Base-by-base conservation (phyloP, 2,888 invertebrate species). In the Amphiduros pacificus region DNA sequence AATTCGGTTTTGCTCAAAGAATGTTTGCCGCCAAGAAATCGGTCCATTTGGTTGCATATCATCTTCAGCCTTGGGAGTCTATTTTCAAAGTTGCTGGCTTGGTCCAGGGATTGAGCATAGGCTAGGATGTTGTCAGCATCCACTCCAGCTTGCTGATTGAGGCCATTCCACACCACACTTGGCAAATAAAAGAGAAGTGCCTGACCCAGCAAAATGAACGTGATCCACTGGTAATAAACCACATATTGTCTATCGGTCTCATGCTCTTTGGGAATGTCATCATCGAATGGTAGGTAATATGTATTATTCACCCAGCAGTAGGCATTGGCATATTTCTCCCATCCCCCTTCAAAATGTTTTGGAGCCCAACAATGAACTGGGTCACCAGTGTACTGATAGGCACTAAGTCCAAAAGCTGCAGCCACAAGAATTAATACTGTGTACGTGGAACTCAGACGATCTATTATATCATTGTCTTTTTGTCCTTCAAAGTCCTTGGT, bases 131-230 rank as follows among this genome's bases (percentile, higher is more conserved):
- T 65, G 24, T 65, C 67, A 26, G 63, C 55, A 31, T 67, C 67
- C 20, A 67, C 59, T 1, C 67, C 67, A 26, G 62, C 24, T 20
- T 29, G 28, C 28, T 50, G 3, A 67, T 78, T 79, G 74, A 83
- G 73, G 28, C 76, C 67, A 59, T 82, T 70, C 82, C 82, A 82
- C 71, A 81, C 71, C 31, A 83, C 64, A 67, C 79, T 79, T 11
- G 82, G 82, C 59, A 78, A 71, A 67, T 82, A 82, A 71, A 79
- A 82, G 36, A 82, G 72, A 58, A 82, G 73, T 49, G 82, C 79
- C 65, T 81, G 73, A 49, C 69, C 63, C 26, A 75, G 66, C 32
- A 77, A 66, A 60, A 76, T 73, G 32, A 72, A 69, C 1, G 72
- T 71, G 29, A 58, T 80, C 69, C 65, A 81, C 74, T 59, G 69